Base-by-base conservation (phyloP, 2,113 vertebrate genomes). In the Chloebia gouldiae region DNA sequence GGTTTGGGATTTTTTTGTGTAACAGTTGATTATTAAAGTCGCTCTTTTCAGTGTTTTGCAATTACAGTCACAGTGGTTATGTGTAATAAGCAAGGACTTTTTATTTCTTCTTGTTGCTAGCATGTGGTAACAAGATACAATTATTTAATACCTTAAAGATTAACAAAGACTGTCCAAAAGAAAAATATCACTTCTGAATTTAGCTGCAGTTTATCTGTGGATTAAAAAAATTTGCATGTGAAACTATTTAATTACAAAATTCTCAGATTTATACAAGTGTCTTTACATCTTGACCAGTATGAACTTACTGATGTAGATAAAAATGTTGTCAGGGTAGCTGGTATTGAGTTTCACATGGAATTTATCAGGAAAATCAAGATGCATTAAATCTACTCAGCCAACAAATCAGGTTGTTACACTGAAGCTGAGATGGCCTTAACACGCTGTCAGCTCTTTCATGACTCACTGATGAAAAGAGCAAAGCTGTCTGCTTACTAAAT, bases 361-460 rank as follows among this genome's bases (percentile, higher is more conserved):
- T 96, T 93, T 96, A 95, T 96, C 91, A 94, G 86, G 75, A 86
- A 97, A 96, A 93, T 93, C 85, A 95, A 94, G 88, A 95, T 63
- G 82, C 56, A 81, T 64, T 97, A 92, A 94, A 93, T 95, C 92
- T 95, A 70, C 77, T 76, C 40, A 90, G 91, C 64, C 93, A 96
- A 91, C 60, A 96, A 96, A 83, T 96, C 86, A 82, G 61, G 72
- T 69, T 95, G 76, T 91, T 91, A 79, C 77, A 33, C 70, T 93
- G 86, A 82, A 93, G n/a, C 50, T 97, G 84, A 94, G 94, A 94
- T 91, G 97, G 89, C 57, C 33, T 97, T 95, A 95, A 95, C 83
- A 95, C 75, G 35, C 44, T 95, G 59, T 95, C 89, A 96, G 27
- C 83, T 95, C 88, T 85, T 97, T 79, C 86, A 94, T 51, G 93